Evolutionary conservation across 2,113 vertebrate species (phyloP).

Genomic region (Myiagra hebetior): DNA sequence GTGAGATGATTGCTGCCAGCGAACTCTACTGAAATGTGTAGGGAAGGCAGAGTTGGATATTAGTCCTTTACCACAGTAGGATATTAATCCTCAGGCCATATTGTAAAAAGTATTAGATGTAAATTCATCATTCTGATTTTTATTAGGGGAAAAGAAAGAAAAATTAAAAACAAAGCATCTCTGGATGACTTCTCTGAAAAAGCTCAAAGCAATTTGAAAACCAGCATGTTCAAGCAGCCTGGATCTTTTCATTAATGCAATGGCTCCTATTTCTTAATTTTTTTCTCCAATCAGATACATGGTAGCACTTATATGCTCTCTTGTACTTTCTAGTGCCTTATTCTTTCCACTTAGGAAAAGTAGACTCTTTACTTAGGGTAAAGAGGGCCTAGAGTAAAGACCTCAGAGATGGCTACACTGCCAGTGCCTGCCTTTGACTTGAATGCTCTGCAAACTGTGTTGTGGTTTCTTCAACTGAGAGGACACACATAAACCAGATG

Average conservation of each 20-base stretch:
- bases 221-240: not conserved
- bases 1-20: not conserved
- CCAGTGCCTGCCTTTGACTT: not conserved
- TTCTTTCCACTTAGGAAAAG: not conserved
- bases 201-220: not conserved
- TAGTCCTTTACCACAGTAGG: not conserved
- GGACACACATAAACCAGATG: not conserved
- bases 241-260: not conserved
- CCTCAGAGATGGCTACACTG: not conserved
- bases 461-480: not conserved
- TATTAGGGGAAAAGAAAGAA: not conserved
- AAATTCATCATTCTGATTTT: not conserved
- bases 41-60: not conserved
- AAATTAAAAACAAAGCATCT: not conserved
- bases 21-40: not conserved
- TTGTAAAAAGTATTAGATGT: not conserved
- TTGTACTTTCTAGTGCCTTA: not conserved
- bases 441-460: not conserved
- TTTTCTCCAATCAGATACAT: not conserved
- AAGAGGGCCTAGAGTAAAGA: not conserved
- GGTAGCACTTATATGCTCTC: not conserved
- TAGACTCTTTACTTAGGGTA: not conserved
- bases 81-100: not conserved
- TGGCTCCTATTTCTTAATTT: not conserved
- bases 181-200: not conserved